Conservation (phyloP, 2,888 invertebrate species). For the Parapristionchus giblindavisi region DNA sequence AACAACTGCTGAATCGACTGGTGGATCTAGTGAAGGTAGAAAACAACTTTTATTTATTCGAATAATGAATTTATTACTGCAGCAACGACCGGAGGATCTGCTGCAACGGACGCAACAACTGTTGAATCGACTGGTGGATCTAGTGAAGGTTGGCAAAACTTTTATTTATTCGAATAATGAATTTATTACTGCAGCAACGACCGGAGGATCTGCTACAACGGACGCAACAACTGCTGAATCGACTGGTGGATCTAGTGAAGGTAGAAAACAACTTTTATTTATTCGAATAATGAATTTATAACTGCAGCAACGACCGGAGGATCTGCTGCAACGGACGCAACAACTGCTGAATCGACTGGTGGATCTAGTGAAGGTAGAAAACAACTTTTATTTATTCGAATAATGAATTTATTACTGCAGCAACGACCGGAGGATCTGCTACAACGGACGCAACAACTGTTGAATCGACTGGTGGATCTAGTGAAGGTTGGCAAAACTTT, state of each 20-base stretch:
- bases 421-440: neutral
- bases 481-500: no score
- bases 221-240: neutral
- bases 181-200: neutral
- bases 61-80: neutral
- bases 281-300: no score
- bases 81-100: neutral
- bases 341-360: slow-evolving; percentile 1
- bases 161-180: neutral
- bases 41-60: neutral
- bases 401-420: neutral
- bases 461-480: neutral
- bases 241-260: neutral
- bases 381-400: neutral
- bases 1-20: neutral
- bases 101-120: neutral
- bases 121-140: neutral
- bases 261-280: neutral
- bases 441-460: neutral
- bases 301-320: no score
- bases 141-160: neutral
- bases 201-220: neutral
- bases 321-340: neutral
- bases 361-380: neutral
- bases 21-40: neutral